Percentiles rank a stretch among this genome's conserved stretches.
These are phyloP conservation scores for Epizoanthus fatuus DNA, from an alignment of 92 coral and sea anemone species.

Conservation along the genomic window DNA sequence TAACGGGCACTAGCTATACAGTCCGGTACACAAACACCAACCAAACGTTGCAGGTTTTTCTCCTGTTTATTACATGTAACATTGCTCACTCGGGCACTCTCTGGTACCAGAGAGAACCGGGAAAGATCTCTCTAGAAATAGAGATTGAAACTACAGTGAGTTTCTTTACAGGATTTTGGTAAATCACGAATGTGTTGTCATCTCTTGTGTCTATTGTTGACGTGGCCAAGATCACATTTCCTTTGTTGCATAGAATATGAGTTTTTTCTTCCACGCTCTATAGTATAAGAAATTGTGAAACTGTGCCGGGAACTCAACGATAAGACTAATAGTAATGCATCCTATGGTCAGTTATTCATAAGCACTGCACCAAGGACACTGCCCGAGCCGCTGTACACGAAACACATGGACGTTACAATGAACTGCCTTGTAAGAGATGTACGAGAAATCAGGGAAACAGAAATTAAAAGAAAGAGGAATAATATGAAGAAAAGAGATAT, in stretches of 20 bases:
- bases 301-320: no score
- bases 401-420: no score
- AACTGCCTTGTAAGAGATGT: no score
- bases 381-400: no score
- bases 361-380: no score
- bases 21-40: neutral
- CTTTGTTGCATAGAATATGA: slow-evolving; percentile 50
- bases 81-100: slow-evolving; percentile 4
- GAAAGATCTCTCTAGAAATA: slow-evolving; percentile 23
- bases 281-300: no score
- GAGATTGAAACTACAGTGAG: neutral
- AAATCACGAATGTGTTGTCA: neutral
- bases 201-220: neutral
- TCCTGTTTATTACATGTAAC: slow-evolving; percentile 16
- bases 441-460: no score
- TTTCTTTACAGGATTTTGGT: neutral
- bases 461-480: no score
- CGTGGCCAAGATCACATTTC: slow-evolving; percentile 26
- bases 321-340: no score
- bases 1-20: neutral
- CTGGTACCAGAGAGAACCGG: neutral
- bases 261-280: neutral
- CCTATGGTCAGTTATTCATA: no score
- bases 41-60: slow-evolving; percentile 21
- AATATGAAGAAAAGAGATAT: no score